Conservation (phyloP, 1,140 invertebrate genomes). For the Scaptomyza montana region DNA sequence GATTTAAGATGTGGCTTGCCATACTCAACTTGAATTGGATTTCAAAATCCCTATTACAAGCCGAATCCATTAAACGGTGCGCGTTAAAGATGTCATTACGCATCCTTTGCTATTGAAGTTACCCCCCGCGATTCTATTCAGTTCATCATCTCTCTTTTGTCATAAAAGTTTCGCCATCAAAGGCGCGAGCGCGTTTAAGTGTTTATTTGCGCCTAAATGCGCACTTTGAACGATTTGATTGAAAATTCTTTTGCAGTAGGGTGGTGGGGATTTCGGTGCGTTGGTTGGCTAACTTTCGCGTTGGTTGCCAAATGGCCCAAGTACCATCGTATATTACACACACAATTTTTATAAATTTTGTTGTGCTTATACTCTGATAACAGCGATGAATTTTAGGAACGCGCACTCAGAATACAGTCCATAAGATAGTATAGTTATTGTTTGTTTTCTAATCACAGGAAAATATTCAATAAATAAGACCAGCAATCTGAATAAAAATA, state of each 20-base stretch:
- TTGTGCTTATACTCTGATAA: no score
- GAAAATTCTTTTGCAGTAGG: constrained; percentile 61
- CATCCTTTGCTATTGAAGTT: constrained; percentile 43
- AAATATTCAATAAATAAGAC: no score
- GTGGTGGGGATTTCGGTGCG: background rate
- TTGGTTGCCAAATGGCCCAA: constrained; percentile 30
- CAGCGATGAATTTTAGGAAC: no score
- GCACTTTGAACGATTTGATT: constrained; percentile 81
- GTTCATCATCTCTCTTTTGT: constrained; percentile 31
- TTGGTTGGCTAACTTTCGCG: background rate
- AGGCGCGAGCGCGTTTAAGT: constrained; percentile 80
- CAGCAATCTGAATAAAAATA: no score
- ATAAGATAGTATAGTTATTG: no score
- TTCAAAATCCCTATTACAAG: constrained; percentile 25
- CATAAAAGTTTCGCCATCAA: constrained; percentile 75
- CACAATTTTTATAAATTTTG: constrained; percentile 24
- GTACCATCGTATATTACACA: constrained; percentile 48
- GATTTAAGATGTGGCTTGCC: constrained; percentile 38
- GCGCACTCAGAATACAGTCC: no score
- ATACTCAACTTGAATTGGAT: constrained; percentile 19
- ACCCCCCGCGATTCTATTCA: constrained; percentile 15
- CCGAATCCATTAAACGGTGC: constrained; percentile 63
- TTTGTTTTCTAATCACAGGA: no score
- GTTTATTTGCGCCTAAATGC: constrained; percentile 82
- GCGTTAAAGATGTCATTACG: constrained; percentile 80